These are phyloP conservation scores for Serilophus lunatus DNA, from an alignment of 2,113 vertebrate genomes.

Conservation along the genomic window DNA sequence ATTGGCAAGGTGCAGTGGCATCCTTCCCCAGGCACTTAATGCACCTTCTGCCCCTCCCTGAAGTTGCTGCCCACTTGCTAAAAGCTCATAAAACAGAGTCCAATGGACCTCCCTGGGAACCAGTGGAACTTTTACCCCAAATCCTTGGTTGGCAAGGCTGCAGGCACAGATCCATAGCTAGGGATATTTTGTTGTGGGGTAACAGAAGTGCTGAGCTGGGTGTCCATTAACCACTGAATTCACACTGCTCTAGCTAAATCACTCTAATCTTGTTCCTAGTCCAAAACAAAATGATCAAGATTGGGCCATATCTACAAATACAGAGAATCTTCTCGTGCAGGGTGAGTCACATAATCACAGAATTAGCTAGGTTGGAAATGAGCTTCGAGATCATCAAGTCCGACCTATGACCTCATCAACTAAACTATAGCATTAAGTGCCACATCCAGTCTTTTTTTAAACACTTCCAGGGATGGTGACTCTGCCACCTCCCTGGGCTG, in stretches of 20 bases:
- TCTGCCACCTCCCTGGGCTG: no score
- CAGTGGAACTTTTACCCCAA: rapidly evolving
- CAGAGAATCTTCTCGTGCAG: rapidly evolving
- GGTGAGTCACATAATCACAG: neutral
- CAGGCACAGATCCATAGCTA: neutral
- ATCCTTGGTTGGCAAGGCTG: neutral
- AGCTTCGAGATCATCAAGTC: no score
- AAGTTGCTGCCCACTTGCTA: neutral
- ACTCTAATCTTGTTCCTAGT: neutral
- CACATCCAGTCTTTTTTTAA: no score
- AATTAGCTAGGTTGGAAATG: no score
- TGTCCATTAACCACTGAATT: neutral
- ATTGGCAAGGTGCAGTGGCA: neutral
- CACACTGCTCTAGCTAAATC: neutral
- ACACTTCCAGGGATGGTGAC: no score
- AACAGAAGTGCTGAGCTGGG: neutral
- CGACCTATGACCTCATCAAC: no score
- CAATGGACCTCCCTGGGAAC: neutral
- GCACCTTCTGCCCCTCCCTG: rapidly evolving
- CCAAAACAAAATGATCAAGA: neutral
- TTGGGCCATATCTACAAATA: neutral
- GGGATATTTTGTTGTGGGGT: neutral
- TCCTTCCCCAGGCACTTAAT: neutral
- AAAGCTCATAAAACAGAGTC: neutral
- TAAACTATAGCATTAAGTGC: no score